These are phyloP conservation scores for Chionis minor DNA, from an alignment of 2,113 vertebrate genomes.

Conservation along the genomic window DNA sequence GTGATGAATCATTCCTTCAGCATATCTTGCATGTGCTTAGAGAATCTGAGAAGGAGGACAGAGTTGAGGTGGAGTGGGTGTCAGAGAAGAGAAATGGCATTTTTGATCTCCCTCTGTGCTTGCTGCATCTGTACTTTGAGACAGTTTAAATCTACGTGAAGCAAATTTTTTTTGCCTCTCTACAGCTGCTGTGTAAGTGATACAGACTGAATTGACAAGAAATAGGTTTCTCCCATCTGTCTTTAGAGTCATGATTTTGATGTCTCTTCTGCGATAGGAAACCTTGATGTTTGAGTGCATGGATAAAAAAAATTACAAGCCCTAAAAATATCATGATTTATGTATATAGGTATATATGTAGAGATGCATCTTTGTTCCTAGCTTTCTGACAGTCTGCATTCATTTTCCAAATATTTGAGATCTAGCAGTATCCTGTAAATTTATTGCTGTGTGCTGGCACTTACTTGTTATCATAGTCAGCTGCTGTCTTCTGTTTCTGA, in stretches of 20 bases:
- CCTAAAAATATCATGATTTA: not conserved
- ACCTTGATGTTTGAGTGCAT: not conserved
- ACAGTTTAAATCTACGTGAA: not conserved
- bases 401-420: not conserved
- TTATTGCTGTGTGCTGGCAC: not conserved
- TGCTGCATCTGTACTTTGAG: not conserved
- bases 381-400: not conserved
- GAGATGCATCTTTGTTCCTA: not conserved
- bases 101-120: not conserved
- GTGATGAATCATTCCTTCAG: not conserved
- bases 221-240: not conserved
- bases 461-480: fast-evolving
- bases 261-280: not conserved
- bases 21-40: not conserved
- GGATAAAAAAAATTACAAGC: not conserved
- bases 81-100: not conserved
- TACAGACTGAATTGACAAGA: not conserved
- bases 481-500: not conserved
- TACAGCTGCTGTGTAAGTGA: not conserved
- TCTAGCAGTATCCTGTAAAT: not conserved
- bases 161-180: not conserved
- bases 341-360: not conserved
- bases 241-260: not conserved
- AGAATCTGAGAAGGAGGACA: not conserved
- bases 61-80: not conserved